Evolutionary conservation across 2,113 vertebrate genomes (phyloP), one percentile per base, ranked within the genome.

Genomic region (Eudyptes chrysolophus): DNA sequence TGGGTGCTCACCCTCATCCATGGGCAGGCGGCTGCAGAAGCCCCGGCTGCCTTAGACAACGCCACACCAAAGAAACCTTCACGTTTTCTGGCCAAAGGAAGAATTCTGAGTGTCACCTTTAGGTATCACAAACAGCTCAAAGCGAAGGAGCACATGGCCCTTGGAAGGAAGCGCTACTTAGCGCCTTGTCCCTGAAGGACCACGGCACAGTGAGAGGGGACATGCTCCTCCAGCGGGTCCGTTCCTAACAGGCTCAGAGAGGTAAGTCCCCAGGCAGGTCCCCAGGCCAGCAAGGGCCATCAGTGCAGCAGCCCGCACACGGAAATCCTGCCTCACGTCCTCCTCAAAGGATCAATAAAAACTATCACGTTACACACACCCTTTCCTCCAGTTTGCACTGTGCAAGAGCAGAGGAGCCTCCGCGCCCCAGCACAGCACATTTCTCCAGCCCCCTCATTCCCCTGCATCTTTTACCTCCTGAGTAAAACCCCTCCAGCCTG

Each of bases 371-470:
- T 55, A 27, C 84, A 51, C 2, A 0, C 29, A 60, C 48, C 9
- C 17, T 51, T 42, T 51, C n/a, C 34, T 55, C 21, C 14, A 0
- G 38, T 34, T 48, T 1, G 2, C 15, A 34, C 1, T 0, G 1
- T 10, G 14, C 44, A 46, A 19, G 19, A 64, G 61, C 52, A 60
- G 62, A 83, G 57, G 26, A 65, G 75, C 7, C 7, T 34, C 72
- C 0, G 0, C 8, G 21, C 19, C 13, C 25, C 62, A 38, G 62
- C 27, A 16, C 1, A 0, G 52, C 49, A 20, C 30, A 2, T 6
- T 46, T 7, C 65, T 62, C 38, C 74, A 81, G 60, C 11, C 15
- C 6, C 40, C 24, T 27, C 32, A 4, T 2, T n/a, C 14, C 38
- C n/a, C 76, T 14, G 1, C 32, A 27, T 11, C 51, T 48, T 55